A percentile compares a stretch with the other conserved stretches of the same genome.
Evolutionary conservation across 2,888 invertebrate genomes (phyloP).

Genomic region (Drosophila rellima): DNA sequence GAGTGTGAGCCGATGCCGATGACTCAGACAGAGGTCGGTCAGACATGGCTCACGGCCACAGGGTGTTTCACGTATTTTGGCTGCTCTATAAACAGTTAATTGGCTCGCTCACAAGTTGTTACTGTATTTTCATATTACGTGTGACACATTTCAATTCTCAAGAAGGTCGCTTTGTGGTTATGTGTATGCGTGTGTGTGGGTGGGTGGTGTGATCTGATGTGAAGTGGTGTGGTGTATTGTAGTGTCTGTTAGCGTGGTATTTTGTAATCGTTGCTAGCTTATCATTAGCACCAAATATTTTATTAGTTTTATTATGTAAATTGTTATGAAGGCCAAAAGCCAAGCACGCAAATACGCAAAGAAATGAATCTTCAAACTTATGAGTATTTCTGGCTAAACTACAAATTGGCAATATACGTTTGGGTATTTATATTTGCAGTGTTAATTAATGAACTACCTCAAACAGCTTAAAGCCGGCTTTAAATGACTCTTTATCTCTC

Average conservation of each 20-base stretch:
- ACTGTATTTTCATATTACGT: slow-evolving; percentile 36
- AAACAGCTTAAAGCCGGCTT: slow-evolving; percentile 20
- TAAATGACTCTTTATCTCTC: background rate
- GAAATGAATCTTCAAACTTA: background rate
- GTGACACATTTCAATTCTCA: slow-evolving; percentile 54
- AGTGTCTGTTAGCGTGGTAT: slow-evolving; percentile 6
- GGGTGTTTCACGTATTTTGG: slow-evolving; percentile 33
- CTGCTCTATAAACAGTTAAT: slow-evolving; percentile 29
- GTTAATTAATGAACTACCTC: slow-evolving; percentile 22
- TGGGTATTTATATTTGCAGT: slow-evolving; percentile 1
- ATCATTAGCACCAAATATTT: slow-evolving; percentile 48
- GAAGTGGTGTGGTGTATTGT: slow-evolving; percentile 24
- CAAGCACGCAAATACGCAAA: slow-evolving; percentile 38
- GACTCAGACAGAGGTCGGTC: slow-evolving; percentile 33
- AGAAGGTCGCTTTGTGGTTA: slow-evolving; percentile 44
- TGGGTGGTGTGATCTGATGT: slow-evolving; percentile 24
- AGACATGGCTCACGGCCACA: slow-evolving; percentile 28
- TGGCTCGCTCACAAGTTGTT: slow-evolving; percentile 8
- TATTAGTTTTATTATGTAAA: slow-evolving; percentile 52
- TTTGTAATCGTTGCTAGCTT: slow-evolving; percentile 37
- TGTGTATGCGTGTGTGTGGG: background rate
- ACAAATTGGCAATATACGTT: slow-evolving; percentile 26
- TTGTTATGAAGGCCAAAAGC: slow-evolving; percentile 39
- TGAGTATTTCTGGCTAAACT: slow-evolving; percentile 24
- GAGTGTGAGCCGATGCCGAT: slow-evolving; percentile 12